Evolutionary conservation across 2,888 invertebrate species (phyloP), one percentile per base, ranked within the genome.

Genomic region (Altica lythri): DNA sequence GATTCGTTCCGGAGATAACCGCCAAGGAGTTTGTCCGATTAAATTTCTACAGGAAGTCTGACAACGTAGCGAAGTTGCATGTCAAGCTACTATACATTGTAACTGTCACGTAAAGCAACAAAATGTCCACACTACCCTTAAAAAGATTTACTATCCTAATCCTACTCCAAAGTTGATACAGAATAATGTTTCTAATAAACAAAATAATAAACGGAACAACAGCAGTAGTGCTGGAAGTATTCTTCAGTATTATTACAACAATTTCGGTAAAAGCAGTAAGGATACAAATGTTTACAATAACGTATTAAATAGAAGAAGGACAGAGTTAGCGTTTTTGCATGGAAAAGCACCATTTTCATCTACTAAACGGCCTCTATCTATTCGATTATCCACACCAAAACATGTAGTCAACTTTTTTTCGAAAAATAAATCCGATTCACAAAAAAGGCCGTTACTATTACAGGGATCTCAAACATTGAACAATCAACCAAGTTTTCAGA

Each of bases 1-100:
- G 86, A 92, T 96, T 60, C 86, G 95, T 48, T 92, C 92, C 38
- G 94, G 94, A 0, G 92, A 93, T 72, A 93, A 92, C 80, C 91
- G 92, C 66, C 92, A 94, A 77, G 93, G 92, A 54, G 87, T 92
- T 63, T 96, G 95, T 77, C 95, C 95, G n/a, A 78, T 92, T 32
- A 94, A 93, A 77, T 96, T 93, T 74, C 83, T 96, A 58, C 92
- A 93, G 80, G 95, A 95, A 80, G 92, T 94, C 88, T 93, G 92
- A 92, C 91, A 83, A 75, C 82, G 80, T 68, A 72, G 63, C 46
- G 61, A 59, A 46, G 57, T 54, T 42, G 65, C 64, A 17, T 62
- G 64, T 52, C 65, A 65, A 60, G 60, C 63, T 14, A 61, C 62
- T 44, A 53, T 59, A 13, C 56, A 57, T 22, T 63, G 64, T 53